Evolutionary conservation across 1,140 invertebrate genomes (phyloP).

Genomic region (Papilio aristodemus): DNA sequence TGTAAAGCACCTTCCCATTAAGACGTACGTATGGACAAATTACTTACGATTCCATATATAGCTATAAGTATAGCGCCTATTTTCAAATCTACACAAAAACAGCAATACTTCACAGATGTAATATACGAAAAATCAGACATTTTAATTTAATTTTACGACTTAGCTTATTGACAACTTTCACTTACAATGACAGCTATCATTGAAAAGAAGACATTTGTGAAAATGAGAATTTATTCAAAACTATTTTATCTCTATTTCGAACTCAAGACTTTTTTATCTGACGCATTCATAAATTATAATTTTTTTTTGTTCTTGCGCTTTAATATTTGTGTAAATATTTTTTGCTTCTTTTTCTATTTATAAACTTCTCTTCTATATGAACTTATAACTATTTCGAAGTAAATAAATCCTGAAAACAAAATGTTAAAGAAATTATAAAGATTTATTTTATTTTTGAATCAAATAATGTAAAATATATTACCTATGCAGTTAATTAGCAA

Average conservation of each 20-base stretch:
- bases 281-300: background rate
- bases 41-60: constrained; percentile 38
- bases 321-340: background rate
- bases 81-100: constrained; percentile 44
- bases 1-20: too few species aligned
- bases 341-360: background rate
- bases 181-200: constrained; percentile 16
- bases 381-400: constrained; percentile 48
- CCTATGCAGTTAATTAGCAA: constrained; percentile 42
- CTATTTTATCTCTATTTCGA: background rate
- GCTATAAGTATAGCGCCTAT: constrained; percentile 41
- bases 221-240: background rate
- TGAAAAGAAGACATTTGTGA: background rate
- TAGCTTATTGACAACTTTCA: background rate
- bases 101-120: constrained; percentile 37
- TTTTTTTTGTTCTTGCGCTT: too few species aligned
- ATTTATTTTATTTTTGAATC: background rate
- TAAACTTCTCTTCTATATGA: constrained; percentile 41
- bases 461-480: constrained; percentile 7
- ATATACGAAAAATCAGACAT: constrained; percentile 41
- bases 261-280: background rate
- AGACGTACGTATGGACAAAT: too few species aligned
- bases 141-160: background rate
- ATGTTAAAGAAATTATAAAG: background rate
- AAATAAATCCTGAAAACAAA: constrained; percentile 49